phyloP scores from a whole-genome alignment of 2,797 vertebrate species.

The Enteromius paludinosus region DNA sequence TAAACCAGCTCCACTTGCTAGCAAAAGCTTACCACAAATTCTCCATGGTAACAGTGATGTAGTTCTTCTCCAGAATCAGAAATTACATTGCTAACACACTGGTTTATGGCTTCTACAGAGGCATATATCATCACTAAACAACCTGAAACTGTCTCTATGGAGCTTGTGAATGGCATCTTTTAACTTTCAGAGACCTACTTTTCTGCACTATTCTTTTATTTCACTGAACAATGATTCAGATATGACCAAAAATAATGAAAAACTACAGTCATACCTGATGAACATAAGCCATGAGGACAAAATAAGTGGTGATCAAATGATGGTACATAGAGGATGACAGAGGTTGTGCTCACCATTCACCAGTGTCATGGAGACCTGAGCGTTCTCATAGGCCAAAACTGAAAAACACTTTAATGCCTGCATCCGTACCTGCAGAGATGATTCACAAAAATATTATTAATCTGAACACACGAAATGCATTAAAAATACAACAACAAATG shows the following conservation, averaged over 20 bases:
- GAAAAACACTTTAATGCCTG: conserved; percentile 98
- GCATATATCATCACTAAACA: not conserved
- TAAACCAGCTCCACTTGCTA: not conserved
- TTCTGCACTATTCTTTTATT: not conserved
- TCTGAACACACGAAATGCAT: not conserved
- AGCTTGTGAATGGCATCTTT: not conserved
- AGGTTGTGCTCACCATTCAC: conserved; percentile 89
- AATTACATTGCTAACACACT: not conserved
- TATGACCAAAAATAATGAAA: not conserved
- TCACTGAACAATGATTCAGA: not conserved
- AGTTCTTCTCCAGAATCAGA: not conserved
- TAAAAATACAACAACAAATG: not conserved
- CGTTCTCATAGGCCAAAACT: conserved; percentile 96
- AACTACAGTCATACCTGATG: not conserved
- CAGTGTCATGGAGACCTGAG: conserved; percentile 95
- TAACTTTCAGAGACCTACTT: not conserved
- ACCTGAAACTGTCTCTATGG: not conserved
- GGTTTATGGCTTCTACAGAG: not conserved
- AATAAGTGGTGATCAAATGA: not conserved
- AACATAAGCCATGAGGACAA: not conserved
- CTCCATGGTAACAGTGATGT: not conserved
- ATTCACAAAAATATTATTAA: not conserved
- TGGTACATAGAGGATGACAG: not conserved
- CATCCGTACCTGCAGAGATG: conserved; percentile 89
- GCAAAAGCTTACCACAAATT: not conserved